A percentile compares a stretch with the other conserved stretches of the same genome.
These are phyloP conservation scores for Anarhynchus alexandrinus DNA, from an alignment of 2,113 vertebrate genomes.

Conservation along the genomic window DNA sequence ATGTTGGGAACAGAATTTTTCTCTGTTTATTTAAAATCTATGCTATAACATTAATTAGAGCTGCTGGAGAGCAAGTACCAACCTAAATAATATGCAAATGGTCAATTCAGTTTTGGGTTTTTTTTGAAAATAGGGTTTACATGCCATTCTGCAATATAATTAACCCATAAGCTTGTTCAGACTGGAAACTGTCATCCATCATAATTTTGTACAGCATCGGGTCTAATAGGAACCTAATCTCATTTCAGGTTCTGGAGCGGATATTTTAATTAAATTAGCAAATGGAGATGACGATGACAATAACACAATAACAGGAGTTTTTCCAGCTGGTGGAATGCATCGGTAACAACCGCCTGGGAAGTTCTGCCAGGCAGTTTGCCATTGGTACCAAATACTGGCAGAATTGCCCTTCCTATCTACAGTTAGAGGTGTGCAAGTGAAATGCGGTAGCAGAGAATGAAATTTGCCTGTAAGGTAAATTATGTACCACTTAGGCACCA, in stretches of 20 bases:
- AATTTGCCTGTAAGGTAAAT: neutral
- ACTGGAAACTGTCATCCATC: neutral
- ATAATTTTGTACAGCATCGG: neutral
- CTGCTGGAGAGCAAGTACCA: neutral
- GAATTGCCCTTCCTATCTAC: neutral
- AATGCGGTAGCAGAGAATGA: neutral
- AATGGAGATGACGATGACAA: neutral
- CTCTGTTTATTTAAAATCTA: neutral
- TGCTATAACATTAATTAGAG: neutral
- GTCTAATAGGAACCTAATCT: neutral
- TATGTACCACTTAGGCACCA: rapidly evolving
- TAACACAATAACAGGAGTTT: neutral
- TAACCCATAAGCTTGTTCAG: neutral
- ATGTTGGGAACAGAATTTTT: neutral
- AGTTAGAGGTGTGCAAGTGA: rapidly evolving
- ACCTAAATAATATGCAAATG: neutral
- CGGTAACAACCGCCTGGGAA: neutral
- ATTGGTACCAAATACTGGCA: neutral
- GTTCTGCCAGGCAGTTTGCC: neutral
- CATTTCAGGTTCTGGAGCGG: neutral
- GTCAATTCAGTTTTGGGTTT: neutral
- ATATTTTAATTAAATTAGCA: neutral
- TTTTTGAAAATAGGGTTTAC: neutral
- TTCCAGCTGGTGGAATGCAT: neutral
- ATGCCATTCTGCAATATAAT: neutral